These are phyloP conservation scores for Triplophysa siluroides DNA, from an alignment of 2,113 vertebrate genomes.

Conservation along the genomic window DNA sequence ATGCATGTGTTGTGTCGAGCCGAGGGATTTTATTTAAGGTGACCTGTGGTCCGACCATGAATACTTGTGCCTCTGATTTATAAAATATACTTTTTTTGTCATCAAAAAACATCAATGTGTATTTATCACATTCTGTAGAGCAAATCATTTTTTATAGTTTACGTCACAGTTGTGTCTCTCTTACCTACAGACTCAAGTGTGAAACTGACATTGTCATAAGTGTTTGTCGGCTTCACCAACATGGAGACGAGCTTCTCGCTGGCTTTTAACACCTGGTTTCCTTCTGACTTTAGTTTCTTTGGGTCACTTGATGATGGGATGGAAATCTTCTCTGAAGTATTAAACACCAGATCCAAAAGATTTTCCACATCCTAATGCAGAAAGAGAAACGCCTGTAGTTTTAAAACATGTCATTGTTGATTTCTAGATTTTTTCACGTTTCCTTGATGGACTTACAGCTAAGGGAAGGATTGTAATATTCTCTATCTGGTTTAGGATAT, in stretches of 20 bases:
- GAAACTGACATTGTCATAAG: background rate
- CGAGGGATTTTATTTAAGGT: background rate
- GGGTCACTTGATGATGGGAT: background rate
- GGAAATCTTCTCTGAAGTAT: background rate
- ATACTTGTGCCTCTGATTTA: slow-evolving; percentile 24
- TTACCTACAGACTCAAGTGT: background rate
- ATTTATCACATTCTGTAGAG: no score
- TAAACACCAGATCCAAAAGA: background rate
- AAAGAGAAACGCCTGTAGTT: background rate
- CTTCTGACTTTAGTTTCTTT: background rate
- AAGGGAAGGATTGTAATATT: slow-evolving; percentile 1
- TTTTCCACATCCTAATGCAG: background rate
- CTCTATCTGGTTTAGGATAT: background rate
- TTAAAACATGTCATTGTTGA: background rate
- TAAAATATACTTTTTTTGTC: background rate
- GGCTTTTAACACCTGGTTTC: background rate
- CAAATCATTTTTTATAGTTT: no score
- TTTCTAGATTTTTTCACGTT: background rate
- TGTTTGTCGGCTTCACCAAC: background rate
- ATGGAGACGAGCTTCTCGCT: slow-evolving; percentile 17
- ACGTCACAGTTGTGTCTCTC: background rate
- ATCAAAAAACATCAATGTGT: background rate
- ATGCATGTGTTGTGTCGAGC: background rate
- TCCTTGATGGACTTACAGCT: background rate
- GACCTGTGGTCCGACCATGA: slow-evolving; percentile 16